phyloP scores from a whole-genome alignment of 2,888 invertebrate genomes.

The Drosophila anceps region DNA sequence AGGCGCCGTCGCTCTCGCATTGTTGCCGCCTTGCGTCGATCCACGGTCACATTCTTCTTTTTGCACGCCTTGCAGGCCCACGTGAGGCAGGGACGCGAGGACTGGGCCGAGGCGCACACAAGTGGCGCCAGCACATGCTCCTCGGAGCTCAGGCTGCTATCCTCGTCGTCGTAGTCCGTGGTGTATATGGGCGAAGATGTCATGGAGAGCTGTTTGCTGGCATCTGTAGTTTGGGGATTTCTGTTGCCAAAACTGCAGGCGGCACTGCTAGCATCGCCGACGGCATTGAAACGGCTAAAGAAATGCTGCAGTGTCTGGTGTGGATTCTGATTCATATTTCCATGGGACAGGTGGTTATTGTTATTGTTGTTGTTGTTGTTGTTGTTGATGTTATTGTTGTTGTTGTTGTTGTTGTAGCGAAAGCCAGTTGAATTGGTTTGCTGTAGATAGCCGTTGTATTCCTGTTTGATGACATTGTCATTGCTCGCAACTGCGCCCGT shows the following conservation, averaged over 20 bases:
- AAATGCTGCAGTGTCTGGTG: slow-evolving; percentile 81
- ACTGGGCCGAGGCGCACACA: slow-evolving; percentile 85
- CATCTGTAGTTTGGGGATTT: slow-evolving; percentile 45
- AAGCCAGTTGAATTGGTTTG: slow-evolving; percentile 40
- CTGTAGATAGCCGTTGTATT: slow-evolving; percentile 60
- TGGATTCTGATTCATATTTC: slow-evolving; percentile 57
- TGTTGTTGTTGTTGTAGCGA: slow-evolving; percentile 31
- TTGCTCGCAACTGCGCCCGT: slow-evolving; percentile 11
- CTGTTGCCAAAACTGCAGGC: slow-evolving; percentile 55
- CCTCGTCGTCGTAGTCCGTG: slow-evolving; percentile 85
- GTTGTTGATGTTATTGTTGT: slow-evolving; percentile 13
- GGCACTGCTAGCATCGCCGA: slow-evolving; percentile 60
- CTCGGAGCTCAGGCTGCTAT: slow-evolving; percentile 84
- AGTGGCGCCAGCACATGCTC: slow-evolving; percentile 85
- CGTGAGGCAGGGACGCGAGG: slow-evolving; percentile 91
- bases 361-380: slow-evolving; percentile 1
- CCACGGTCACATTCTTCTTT: slow-evolving; percentile 97
- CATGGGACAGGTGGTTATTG: slow-evolving; percentile 18
- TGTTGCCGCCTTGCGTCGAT: slow-evolving; percentile 98
- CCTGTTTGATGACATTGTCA: slow-evolving; percentile 67
- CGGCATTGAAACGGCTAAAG: slow-evolving; percentile 79
- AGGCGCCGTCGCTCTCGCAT: slow-evolving; percentile 96
- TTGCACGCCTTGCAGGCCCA: slow-evolving; percentile 99
- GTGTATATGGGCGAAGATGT: slow-evolving; percentile 83
- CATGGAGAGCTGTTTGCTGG: slow-evolving; percentile 65